Evolutionary conservation across 2,888 invertebrate species (phyloP), one percentile per base, ranked within the genome.

Genomic region (Ectemnius continuus): DNA sequence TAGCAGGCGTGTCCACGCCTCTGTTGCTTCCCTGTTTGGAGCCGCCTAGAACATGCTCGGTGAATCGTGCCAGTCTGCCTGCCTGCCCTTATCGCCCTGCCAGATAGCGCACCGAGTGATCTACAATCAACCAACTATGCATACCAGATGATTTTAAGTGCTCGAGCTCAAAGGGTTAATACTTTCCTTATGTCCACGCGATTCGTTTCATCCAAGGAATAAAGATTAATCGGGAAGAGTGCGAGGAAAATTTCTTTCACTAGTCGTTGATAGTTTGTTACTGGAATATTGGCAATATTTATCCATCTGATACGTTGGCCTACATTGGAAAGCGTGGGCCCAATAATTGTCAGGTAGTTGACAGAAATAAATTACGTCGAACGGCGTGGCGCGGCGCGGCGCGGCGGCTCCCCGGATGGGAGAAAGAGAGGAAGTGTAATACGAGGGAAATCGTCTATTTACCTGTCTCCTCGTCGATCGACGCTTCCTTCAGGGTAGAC

Each of bases 21-120:
- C 76, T 79, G 83, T 84, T 86, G 83, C 82, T 86, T 84, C 81
- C 83, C 82, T 79, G 71, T 83, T 83, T 79, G 78, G 77, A 81
- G 56, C 65, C 71, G 76, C 64, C 57, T 74, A 56, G 61, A 61
- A 28, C 57, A 56, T 61, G 70, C 62, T 64, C 46, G 58, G 28
- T 61, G 71, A 62, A 69, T 74, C 69, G 58, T 5, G 23, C 60
- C 23, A 58, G 52, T 28, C 36, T 36, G 36, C 36, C 36, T 36
- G 36, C 36, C 36, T 36, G 36, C 45, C 59, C 65, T 70, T 67
- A 72, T 69, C 72, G 14, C 13, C 1, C 47, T 66, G 0, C 26
- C 63, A 74, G 70, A 75, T 64, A 67, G 64, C 20, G 28, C 45
- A 18, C 13, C 18, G 16, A 59, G 5, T 47, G 20, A 23, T 36